Evolutionary conservation across 2,797 vertebrate genomes (phyloP).

Genomic region (Cirrhinus mrigala): DNA sequence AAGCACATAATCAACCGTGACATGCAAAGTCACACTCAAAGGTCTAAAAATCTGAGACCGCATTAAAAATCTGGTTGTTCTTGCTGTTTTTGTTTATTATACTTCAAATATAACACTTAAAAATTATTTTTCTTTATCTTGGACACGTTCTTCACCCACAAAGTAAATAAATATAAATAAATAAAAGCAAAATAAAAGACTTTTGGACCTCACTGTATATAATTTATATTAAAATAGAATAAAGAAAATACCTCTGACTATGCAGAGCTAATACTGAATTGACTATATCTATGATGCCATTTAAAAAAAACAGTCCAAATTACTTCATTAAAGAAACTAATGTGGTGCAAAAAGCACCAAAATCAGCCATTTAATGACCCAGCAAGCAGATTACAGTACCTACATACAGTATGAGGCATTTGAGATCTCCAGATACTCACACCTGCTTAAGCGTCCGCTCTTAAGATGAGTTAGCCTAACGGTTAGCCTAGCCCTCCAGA

Average conservation of each 20-base stretch:
- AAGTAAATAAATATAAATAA: background rate
- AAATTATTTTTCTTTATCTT: too few relatives aligned
- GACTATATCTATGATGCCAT: background rate
- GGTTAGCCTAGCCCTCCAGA: conserved; percentile 53
- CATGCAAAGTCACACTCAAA: background rate
- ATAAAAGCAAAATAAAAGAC: background rate
- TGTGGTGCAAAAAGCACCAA: background rate
- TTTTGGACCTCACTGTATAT: background rate
- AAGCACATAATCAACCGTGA: background rate
- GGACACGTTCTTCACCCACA: background rate
- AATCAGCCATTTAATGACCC: background rate
- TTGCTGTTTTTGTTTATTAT: background rate
- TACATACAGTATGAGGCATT: conserved; percentile 21
- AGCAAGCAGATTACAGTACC: conserved; percentile 24
- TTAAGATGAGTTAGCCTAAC: conserved; percentile 36
- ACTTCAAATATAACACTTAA: background rate
- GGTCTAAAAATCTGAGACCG: background rate
- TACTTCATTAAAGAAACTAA: background rate
- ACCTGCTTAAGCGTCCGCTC: conserved; percentile 33
- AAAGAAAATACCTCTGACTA: background rate
- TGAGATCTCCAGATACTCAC: conserved; percentile 45
- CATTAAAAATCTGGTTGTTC: background rate
- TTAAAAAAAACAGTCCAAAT: background rate
- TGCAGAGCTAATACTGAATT: background rate
- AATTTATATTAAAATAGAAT: background rate